Evolutionary conservation across 2,113 vertebrate genomes (phyloP).

Genomic region (Hippocampus comes): DNA sequence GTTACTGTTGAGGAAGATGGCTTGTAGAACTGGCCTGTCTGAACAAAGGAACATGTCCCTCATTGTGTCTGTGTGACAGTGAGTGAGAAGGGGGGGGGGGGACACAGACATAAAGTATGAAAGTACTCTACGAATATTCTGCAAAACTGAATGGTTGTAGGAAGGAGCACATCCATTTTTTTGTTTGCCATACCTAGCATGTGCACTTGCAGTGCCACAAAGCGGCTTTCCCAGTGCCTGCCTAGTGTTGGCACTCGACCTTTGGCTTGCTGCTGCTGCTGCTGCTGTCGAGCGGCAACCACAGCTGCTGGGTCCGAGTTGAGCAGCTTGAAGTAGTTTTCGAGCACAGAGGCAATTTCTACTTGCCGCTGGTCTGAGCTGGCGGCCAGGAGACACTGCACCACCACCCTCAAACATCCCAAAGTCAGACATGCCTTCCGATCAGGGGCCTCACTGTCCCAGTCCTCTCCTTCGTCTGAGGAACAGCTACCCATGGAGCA

Average conservation of each 20-base stretch:
- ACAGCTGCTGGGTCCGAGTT: slow-evolving; percentile 88
- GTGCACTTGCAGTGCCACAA: slow-evolving; percentile 89
- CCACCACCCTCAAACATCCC: slow-evolving; percentile 91
- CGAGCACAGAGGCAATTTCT: slow-evolving; percentile 88
- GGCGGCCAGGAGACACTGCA: slow-evolving; percentile 88
- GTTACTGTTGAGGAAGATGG: slow-evolving; percentile 98
- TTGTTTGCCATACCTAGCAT: slow-evolving; percentile 82
- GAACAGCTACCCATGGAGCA: slow-evolving; percentile 69
- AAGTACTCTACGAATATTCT: neutral
- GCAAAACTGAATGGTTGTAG: neutral
- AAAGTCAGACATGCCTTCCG: slow-evolving; percentile 87
- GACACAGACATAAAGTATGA: slow-evolving; percentile 1
- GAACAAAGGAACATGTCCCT: slow-evolving; percentile 94
- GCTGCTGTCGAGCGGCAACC: slow-evolving; percentile 53
- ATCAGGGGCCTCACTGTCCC: slow-evolving; percentile 82
- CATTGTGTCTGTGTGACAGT: slow-evolving; percentile 80
- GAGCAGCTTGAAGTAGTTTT: slow-evolving; percentile 96
- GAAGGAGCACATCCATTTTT: too few relatives aligned
- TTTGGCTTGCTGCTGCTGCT: slow-evolving; percentile 60
- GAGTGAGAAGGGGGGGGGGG: neutral
- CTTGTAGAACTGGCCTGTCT: slow-evolving; percentile 95
- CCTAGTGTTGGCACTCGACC: slow-evolving; percentile 46
- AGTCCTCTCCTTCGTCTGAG: slow-evolving; percentile 75
- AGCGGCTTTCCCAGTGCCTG: slow-evolving; percentile 86
- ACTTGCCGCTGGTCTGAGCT: slow-evolving; percentile 97